A percentile compares a stretch with the other conserved stretches of the same genome.
Conservation (phyloP, 2,888 invertebrate genomes). For the Agapostemon virescens region DNA sequence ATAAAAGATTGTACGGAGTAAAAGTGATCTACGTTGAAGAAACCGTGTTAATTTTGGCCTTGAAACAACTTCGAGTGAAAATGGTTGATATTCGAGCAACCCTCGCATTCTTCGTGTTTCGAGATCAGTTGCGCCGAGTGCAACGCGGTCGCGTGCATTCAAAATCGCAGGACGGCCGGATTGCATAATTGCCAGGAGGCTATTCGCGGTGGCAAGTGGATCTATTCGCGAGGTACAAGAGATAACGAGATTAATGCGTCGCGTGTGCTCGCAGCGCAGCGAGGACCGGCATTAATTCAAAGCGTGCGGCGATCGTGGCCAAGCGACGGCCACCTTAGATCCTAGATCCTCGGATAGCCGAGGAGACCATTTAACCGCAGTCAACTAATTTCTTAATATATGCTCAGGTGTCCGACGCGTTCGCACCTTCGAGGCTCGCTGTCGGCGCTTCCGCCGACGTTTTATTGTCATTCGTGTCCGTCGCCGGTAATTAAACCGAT, state of each 20-base stretch:
- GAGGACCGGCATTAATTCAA: constrained; percentile 43
- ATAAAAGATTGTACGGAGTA: no score
- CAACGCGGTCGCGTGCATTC: background rate
- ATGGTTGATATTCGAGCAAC: background rate
- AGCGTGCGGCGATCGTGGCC: constrained; percentile 7
- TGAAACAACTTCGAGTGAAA: no score
- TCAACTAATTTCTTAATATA: constrained; percentile 41
- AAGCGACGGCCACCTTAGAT: constrained; percentile 1
- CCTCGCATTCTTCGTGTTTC: background rate
- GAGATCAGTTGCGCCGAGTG: background rate
- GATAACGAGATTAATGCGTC: constrained; percentile 40
- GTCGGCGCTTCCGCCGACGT: background rate
- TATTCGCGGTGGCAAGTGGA: constrained; percentile 43
- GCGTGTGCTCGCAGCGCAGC: constrained; percentile 10
- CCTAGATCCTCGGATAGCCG: constrained; percentile 25
- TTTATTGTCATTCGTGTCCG: background rate
- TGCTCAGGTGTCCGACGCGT: constrained; percentile 14
- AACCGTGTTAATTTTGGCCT: no score
- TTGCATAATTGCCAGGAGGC: constrained; percentile 19
- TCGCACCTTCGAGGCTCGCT: constrained; percentile 16
- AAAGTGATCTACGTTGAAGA: no score
- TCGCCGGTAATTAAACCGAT: background rate
- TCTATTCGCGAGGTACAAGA: constrained; percentile 30
- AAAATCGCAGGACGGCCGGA: background rate
- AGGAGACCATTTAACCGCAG: constrained; percentile 25